These are phyloP conservation scores for Oostethus manadensis DNA, from an alignment of 2,113 vertebrate genomes.

Conservation along the genomic window DNA sequence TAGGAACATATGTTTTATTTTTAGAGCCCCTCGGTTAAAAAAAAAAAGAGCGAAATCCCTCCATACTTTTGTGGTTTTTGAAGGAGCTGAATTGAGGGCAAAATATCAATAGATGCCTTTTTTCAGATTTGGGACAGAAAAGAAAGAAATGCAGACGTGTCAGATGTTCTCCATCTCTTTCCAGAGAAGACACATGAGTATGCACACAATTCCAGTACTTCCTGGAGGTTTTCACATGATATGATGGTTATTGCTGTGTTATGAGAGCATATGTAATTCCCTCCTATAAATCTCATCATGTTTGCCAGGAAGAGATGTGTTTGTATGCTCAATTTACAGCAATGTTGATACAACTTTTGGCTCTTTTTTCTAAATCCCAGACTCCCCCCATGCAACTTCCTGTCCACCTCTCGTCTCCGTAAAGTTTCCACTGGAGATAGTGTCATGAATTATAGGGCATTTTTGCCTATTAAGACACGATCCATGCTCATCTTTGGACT, in stretches of 20 bases:
- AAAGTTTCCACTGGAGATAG: constrained; percentile 38
- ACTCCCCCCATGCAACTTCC: constrained; percentile 23
- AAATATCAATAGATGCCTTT: constrained; percentile 5
- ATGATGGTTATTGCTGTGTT: constrained; percentile 7
- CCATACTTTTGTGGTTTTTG: constrained; percentile 45
- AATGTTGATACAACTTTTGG: constrained; percentile 10
- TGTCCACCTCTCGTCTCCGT: constrained; percentile 25
- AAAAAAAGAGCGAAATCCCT: constrained; percentile 42
- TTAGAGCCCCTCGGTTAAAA: constrained; percentile 63
- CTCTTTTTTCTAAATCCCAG: constrained; percentile 15
- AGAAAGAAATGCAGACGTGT: neutral
- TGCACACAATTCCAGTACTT: constrained; percentile 12
- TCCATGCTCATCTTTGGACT: neutral
- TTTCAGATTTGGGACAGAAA: constrained; percentile 2
- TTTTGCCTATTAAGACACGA: neutral
- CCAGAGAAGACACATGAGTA: constrained; percentile 56
- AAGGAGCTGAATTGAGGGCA: constrained; percentile 31
- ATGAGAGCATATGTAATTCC: neutral
- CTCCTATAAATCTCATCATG: neutral
- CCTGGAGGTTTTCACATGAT: constrained; percentile 1
- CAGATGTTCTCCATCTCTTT: constrained; percentile 20
- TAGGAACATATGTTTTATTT: constrained; percentile 75
- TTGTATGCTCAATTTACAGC: constrained; percentile 1
- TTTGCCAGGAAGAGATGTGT: neutral
- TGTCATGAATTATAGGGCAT: neutral